Conservation (phyloP, 1,140 invertebrate species). For the Trinorchestia longiramus region DNA sequence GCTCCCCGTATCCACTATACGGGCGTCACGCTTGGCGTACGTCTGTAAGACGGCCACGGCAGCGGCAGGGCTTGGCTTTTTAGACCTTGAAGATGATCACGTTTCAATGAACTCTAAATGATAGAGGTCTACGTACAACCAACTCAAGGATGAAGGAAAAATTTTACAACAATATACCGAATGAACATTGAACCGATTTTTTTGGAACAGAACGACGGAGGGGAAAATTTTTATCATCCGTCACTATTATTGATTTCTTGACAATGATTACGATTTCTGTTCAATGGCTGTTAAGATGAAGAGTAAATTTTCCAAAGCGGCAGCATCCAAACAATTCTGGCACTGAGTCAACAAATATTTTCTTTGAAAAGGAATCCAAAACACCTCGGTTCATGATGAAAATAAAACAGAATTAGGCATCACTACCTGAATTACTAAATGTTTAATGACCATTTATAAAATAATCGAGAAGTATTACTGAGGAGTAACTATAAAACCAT, state of each 20-base stretch:
- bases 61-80: background rate
- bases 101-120: background rate
- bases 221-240: background rate
- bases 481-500: background rate
- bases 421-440: no score
- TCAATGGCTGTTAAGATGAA: background rate
- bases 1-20: background rate
- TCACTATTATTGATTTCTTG: background rate
- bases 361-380: no score
- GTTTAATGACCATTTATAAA: no score
- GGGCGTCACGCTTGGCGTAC: conserved; percentile 1
- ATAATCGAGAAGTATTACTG: no score
- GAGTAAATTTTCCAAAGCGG: background rate
- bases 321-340: no score
- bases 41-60: background rate
- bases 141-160: background rate
- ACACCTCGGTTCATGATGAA: no score
- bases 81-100: conserved; percentile 15
- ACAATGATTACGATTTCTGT: background rate
- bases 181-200: no score
- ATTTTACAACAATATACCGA: background rate
- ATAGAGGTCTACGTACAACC: background rate
- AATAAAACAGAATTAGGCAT: no score
- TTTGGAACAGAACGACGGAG: no score
- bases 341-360: no score